Evolutionary conservation across 2,888 invertebrate genomes (phyloP), one percentile per base, ranked within the genome.

Genomic region (Antitype chi): DNA sequence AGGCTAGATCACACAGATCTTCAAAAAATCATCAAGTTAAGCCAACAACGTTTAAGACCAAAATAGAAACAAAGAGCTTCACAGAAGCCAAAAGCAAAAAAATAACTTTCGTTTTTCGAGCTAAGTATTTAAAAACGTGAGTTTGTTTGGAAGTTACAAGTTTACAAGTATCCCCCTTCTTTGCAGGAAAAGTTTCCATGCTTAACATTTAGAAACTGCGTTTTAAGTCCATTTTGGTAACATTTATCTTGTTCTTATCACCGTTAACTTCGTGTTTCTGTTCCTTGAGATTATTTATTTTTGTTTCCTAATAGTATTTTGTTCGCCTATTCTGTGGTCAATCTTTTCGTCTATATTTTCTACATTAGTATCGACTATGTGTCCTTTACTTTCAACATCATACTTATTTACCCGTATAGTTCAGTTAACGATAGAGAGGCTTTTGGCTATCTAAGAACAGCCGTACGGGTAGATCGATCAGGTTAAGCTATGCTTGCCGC

Each of bases 121-220:
- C 47, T n/a, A 47, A 69, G 74, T 73, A 82, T 82, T 82, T 75
- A 72, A 79, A 82, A 79, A 72, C 53, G 64, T 59, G 71, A 79
- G 62, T 69, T 69, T 57, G 80, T 78, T 82, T 57, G 70, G 32
- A 80, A 80, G 74, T 83, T 68, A 63, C 55, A 72, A 78, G 32
- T 69, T 82, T 64, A 43, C 32, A 70, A 82, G 74, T 62, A 70
- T 63, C 28, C 72, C 70, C 75, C 66, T 79, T 59, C 57, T 76
- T 28, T 43, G n/a, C 52, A 64, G 55, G 25, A 49, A 79, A 82
- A 82, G 70, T 82, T 83, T 76, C 5, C 55, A 57, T 84, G 80
- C 73, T 80, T 63, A 82, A 79, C 75, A 73, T 73, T 79, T 68
- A 63, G 69, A 62, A 83, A 75, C 75, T 76, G 84, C 72, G 69